Conservation (phyloP, 2,888 invertebrate genomes). For the Endotricha flammealis region DNA sequence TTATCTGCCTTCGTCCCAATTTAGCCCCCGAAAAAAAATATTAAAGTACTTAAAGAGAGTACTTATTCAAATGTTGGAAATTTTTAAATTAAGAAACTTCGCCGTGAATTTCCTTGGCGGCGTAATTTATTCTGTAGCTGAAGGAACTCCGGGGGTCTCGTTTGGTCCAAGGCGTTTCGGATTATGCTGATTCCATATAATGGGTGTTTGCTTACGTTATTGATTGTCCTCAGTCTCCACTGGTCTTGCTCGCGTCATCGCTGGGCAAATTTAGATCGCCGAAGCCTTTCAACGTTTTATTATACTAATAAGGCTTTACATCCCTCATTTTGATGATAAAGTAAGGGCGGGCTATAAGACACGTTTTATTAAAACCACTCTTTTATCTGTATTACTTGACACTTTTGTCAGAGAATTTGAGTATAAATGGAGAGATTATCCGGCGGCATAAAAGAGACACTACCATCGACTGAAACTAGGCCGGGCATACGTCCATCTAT, state of each 20-base stretch:
- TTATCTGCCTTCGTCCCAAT: slow-evolving; percentile 8
- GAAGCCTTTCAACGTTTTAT: slow-evolving; percentile 21
- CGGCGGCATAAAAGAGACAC: slow-evolving; percentile 41
- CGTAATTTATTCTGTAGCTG: slow-evolving; percentile 18
- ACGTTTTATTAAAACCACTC: slow-evolving; percentile 10
- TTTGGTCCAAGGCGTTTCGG: slow-evolving; percentile 9
- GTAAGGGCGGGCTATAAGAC: slow-evolving; percentile 1
- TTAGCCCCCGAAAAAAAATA: slow-evolving; percentile 10
- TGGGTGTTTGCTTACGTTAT: slow-evolving; percentile 25
- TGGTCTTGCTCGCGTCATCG: slow-evolving; percentile 21
- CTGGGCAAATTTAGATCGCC: slow-evolving; percentile 20
- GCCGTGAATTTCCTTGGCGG: slow-evolving; percentile 19
- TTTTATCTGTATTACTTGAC: slow-evolving; percentile 8
- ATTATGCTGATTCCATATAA: slow-evolving; percentile 29
- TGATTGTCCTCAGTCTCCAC: slow-evolving; percentile 25
- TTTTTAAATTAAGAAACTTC: slow-evolving; percentile 29
- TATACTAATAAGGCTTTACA: slow-evolving; percentile 19
- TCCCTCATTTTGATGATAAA: slow-evolving; percentile 8
- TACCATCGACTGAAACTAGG: slow-evolving; percentile 35
- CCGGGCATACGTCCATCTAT: slow-evolving; percentile 47
- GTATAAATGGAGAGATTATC: slow-evolving; percentile 32
- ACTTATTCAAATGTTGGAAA: slow-evolving; percentile 25
- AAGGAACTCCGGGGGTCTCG: slow-evolving; percentile 1
- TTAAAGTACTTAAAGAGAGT: slow-evolving; percentile 15
- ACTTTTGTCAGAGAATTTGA: slow-evolving; percentile 8